Evolutionary conservation across 2,113 vertebrate species (phyloP), one percentile per base, ranked within the genome.

Genomic region (Nyctereutes procyonoides): DNA sequence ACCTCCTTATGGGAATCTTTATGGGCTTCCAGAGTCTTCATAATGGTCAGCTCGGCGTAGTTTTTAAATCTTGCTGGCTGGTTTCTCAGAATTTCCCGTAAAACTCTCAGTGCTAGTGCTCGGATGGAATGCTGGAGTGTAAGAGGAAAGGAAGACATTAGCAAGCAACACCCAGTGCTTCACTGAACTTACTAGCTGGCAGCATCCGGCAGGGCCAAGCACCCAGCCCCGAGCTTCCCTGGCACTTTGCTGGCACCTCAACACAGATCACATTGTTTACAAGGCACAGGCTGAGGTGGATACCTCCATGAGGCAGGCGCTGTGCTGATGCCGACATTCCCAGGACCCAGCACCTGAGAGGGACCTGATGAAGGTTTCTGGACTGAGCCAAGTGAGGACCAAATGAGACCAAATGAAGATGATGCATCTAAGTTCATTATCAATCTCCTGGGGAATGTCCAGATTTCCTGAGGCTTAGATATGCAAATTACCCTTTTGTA

Each of bases 1-100:
- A 99, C 99, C 99, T 99, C 99, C 97, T 99, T 99, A 97, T 99
- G 99, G 17, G 99, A 99, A 98, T 99, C 99, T 98, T 99, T 99
- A 98, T 99, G 99, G 35, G 99, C 99, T 98, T 99, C 99, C 98
- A 99, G 98, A 1, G 99, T 99, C 99, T 99, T 99, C 99, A 99
- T 99, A 98, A 99, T 99, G 22, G 99, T 99, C 80, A 99, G 90
- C 97, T 99, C 99, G 0, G 99, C 99, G 0, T 99, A 99, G 98
- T 99, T 99, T 98, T 99, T 99, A 97, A 99, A 99, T 95, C 99
- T 99, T 4, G 99, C 99, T 0, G 99, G 99, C 98, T 99, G 99
- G 98, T 99, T 99, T 98, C 99, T 99, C n/a, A 99, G 98, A 94
- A 99, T 99, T 97, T 99, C 99, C 86, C 99, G 99, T 73, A 99